These are phyloP conservation scores for Pantherophis guttatus DNA, from an alignment of 2,113 vertebrate genomes.

Conservation along the genomic window DNA sequence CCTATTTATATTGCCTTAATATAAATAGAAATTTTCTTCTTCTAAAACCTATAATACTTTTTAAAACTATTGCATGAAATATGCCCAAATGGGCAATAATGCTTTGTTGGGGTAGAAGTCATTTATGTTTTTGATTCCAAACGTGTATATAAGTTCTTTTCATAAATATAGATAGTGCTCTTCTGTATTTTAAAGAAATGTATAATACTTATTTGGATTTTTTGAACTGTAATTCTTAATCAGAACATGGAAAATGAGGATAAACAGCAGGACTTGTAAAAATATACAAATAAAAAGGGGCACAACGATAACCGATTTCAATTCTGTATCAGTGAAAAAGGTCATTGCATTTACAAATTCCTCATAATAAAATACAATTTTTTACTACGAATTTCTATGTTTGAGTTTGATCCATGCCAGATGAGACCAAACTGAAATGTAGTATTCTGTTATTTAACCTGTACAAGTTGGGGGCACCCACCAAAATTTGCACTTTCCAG, in stretches of 20 bases:
- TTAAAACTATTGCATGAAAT: neutral
- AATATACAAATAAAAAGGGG: slow-evolving; percentile 26
- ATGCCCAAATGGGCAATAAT: slow-evolving; percentile 21
- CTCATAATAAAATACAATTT: neutral
- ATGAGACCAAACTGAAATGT: neutral
- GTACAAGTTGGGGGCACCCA: neutral
- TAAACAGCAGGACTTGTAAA: slow-evolving; percentile 28
- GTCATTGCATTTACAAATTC: neutral
- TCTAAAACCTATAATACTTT: neutral
- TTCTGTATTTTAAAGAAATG: slow-evolving; percentile 33
- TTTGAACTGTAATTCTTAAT: neutral
- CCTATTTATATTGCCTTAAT: slow-evolving; percentile 24
- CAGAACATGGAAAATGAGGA: slow-evolving; percentile 1
- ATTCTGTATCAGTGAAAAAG: neutral
- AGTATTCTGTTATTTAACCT: neutral
- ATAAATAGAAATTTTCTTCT: slow-evolving; percentile 7
- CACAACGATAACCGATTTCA: neutral
- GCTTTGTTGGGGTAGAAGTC: slow-evolving; percentile 20
- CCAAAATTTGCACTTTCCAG: neutral
- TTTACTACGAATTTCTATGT: neutral
- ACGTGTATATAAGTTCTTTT: slow-evolving; percentile 10
- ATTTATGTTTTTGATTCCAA: slow-evolving; percentile 31
- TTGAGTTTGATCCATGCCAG: neutral
- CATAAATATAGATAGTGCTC: neutral
- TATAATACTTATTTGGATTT: slow-evolving; percentile 19